Percentiles rank a stretch among this genome's conserved stretches.
Conservation (phyloP, 2,113 vertebrate species). For the Amphiprion percula region DNA sequence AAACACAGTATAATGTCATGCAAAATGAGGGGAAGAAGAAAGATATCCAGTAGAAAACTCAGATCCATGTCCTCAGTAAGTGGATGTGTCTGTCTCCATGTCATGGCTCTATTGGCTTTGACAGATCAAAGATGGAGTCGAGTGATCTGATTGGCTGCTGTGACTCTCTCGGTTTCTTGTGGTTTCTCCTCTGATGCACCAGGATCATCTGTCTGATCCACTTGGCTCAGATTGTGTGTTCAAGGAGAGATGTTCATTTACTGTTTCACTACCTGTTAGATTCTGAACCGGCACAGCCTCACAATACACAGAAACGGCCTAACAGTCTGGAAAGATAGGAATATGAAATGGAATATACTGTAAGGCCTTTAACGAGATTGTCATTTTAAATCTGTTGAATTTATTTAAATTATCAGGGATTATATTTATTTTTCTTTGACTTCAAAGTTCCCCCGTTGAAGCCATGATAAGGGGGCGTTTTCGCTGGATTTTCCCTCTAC, state of each 20-base stretch:
- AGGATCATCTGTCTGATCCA: constrained; percentile 5
- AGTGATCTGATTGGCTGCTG: constrained; percentile 34
- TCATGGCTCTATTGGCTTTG: too few species aligned
- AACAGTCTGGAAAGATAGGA: not conserved
- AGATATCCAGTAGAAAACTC: too few species aligned
- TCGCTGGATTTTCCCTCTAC: constrained; percentile 49
- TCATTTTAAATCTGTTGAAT: not conserved
- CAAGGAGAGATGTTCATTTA: not conserved
- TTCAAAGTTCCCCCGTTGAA: constrained; percentile 15
- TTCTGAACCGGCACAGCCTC: not conserved
- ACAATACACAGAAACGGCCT: not conserved
- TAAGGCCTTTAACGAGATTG: not conserved
- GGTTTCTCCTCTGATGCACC: constrained; percentile 19
- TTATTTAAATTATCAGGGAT: not conserved
- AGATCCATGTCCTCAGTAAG: too few species aligned
- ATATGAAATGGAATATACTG: not conserved
- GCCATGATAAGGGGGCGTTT: constrained; percentile 69
- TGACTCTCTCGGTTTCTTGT: constrained; percentile 2
- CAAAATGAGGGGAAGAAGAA: too few species aligned
- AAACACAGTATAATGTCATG: too few species aligned
- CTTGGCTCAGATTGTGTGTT: not conserved
- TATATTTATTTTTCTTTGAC: not conserved
- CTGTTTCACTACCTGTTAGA: not conserved
- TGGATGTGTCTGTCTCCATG: too few species aligned
- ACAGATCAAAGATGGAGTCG: constrained; percentile 15